A percentile compares a stretch with the other conserved stretches of the same genome.
Conservation (phyloP, 2,113 vertebrate genomes). For the Plestiodon gilberti region DNA sequence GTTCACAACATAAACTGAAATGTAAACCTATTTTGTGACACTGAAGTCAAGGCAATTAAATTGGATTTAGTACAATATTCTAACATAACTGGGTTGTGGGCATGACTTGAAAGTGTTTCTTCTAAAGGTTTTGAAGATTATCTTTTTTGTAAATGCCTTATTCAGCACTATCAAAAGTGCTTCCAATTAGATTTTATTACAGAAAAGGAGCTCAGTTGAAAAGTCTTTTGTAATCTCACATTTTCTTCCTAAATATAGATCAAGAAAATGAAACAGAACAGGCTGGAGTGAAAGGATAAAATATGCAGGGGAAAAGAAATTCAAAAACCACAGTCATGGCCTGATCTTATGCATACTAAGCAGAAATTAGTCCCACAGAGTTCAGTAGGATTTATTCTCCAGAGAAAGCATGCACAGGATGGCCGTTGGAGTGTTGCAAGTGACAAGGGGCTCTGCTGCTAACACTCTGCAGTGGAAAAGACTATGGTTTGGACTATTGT, state of each 20-base stretch:
- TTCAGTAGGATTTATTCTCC: neutral
- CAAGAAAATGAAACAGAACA: neutral
- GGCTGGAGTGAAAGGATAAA: neutral
- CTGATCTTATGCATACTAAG: neutral
- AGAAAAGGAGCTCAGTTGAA: constrained; percentile 2
- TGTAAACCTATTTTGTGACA: constrained; percentile 1
- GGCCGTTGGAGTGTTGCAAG: too few species aligned
- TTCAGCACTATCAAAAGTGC: constrained; percentile 25
- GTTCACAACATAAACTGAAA: neutral
- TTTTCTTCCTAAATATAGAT: constrained; percentile 26
- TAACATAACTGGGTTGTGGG: constrained; percentile 4
- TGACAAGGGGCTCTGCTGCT: too few species aligned
- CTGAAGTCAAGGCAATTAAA: neutral
- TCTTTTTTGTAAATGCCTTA: constrained; percentile 12
- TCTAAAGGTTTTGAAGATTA: neutral
- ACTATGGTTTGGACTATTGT: too few species aligned
- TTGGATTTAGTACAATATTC: neutral
- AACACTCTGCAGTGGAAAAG: too few species aligned
- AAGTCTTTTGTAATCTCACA: constrained; percentile 4
- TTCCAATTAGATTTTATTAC: constrained; percentile 21
- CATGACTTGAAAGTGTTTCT: neutral
- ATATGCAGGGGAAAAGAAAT: neutral
- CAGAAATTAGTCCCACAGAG: neutral
- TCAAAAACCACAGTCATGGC: neutral
- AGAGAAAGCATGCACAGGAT: neutral